A percentile compares a stretch with the other conserved stretches of the same genome.
phyloP scores from a whole-genome alignment of 2,113 vertebrate species.

The Brienomyrus longianalis region DNA sequence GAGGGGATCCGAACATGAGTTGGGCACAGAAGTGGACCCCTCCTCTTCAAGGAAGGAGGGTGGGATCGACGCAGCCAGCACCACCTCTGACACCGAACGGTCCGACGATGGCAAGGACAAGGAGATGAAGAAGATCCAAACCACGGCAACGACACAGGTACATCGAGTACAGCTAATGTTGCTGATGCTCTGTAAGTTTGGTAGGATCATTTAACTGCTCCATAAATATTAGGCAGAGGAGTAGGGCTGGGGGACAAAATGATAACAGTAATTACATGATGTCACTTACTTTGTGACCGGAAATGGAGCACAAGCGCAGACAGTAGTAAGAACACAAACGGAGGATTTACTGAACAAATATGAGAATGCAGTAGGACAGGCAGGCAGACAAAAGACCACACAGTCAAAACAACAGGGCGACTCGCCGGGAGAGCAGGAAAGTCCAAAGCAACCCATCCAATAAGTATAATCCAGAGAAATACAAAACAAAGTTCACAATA shows the following conservation, averaged over 20 bases:
- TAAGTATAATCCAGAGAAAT: not conserved
- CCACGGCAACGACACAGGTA: constrained; percentile 92
- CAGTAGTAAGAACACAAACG: not conserved
- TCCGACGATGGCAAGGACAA: constrained; percentile 96
- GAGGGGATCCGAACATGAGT: constrained; percentile 68
- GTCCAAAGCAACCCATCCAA: not conserved
- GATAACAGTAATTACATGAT: not conserved
- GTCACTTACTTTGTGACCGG: not conserved
- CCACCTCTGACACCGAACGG: constrained; percentile 82
- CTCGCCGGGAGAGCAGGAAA: not conserved
- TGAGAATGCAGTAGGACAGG: not conserved
- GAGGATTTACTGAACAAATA: not conserved
- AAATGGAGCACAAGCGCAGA: not conserved
- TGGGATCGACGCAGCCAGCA: constrained; percentile 74
- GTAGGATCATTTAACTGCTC: not conserved
- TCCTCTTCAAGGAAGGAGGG: constrained; percentile 73
- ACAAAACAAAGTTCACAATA: not conserved
- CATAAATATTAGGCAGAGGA: not conserved
- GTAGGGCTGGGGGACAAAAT: not conserved
- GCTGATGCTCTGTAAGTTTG: not conserved
- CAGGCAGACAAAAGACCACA: not conserved
- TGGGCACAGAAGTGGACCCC: constrained; percentile 68
- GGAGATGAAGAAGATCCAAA: constrained; percentile 94
- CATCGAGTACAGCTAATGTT: constrained; percentile 11
- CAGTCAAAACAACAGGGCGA: not conserved